phyloP scores from a whole-genome alignment of 35 echinoderm and acorn worm species.

The Amphiura filiformis region DNA sequence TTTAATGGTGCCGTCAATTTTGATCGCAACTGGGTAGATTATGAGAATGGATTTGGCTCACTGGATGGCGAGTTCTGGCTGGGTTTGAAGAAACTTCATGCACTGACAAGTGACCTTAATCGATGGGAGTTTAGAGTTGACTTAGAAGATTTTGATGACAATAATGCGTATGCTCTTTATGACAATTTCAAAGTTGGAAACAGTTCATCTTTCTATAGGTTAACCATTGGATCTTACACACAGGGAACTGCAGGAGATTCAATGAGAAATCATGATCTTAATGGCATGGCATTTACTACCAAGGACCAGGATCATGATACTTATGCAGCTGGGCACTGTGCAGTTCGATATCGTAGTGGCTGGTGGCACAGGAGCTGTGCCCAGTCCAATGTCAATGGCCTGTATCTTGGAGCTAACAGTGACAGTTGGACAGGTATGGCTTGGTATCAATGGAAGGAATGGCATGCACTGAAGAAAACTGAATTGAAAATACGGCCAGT shows the following conservation, averaged over 20 bases:
- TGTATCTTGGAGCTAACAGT: neutral
- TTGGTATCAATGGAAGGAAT: neutral
- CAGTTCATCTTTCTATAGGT: neutral
- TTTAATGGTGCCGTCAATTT: conserved; percentile 7
- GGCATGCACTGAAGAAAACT: no score
- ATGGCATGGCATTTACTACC: neutral
- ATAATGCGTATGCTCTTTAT: neutral
- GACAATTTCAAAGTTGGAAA: neutral
- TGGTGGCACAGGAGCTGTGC: conserved; percentile 2
- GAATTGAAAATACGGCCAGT: no score
- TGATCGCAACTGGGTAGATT: neutral
- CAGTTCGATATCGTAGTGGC: neutral
- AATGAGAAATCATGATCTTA: neutral
- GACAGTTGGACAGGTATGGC: neutral
- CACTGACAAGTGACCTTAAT: neutral
- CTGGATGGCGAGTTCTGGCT: conserved; percentile 24
- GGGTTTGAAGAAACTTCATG: neutral
- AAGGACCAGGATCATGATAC: conserved; percentile 1
- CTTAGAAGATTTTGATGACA: neutral
- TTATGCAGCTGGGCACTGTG: neutral
- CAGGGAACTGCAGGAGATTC: no score
- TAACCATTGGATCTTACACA: neutral
- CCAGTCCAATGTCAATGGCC: neutral
- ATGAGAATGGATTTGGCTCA: conserved; percentile 16
- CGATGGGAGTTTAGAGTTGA: conserved; percentile 1